A percentile compares a stretch with the other conserved stretches of the same genome.
phyloP scores from a whole-genome alignment of 2,888 invertebrate genomes.

The Macropis europaea region DNA sequence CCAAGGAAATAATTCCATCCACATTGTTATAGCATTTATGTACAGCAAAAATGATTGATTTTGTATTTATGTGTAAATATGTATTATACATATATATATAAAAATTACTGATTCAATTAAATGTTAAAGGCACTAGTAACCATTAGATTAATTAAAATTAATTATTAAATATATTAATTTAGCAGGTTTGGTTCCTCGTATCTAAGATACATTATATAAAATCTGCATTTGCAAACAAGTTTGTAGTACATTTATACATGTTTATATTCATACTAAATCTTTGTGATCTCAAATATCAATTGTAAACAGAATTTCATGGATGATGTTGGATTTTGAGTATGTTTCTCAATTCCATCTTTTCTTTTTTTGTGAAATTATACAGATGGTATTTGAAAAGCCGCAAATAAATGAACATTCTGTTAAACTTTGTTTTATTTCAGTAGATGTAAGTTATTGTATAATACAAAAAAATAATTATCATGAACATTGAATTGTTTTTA shows the following conservation, averaged over 20 bases:
- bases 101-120: conserved; percentile 31
- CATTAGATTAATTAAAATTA: conserved; percentile 35
- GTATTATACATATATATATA: conserved; percentile 44
- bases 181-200: conserved; percentile 30
- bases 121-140: conserved; percentile 40
- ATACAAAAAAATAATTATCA: conserved; percentile 39
- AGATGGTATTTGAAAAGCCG: conserved; percentile 41
- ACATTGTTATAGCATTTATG: conserved; percentile 48
- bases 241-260: conserved; percentile 24
- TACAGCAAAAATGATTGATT: conserved; percentile 46
- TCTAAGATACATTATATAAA: conserved; percentile 23
- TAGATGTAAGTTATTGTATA: conserved; percentile 28
- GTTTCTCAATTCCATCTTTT: conserved; percentile 11
- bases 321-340: conserved; percentile 11
- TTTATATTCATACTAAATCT: conserved; percentile 32
- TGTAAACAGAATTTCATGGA: conserved; percentile 24
- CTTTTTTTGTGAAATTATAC: conserved; percentile 34
- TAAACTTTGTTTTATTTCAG: conserved; percentile 45
- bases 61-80: conserved; percentile 57
- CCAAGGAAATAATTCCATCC: conserved; percentile 41
- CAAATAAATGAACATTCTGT: conserved; percentile 41
- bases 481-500: conserved; percentile 28
- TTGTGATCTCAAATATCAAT: conserved; percentile 57
- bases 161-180: conserved; percentile 31
- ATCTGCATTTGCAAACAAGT: conserved; percentile 23